phyloP scores from a whole-genome alignment of 2,797 vertebrate genomes.

The Notamacropus eugenii region DNA sequence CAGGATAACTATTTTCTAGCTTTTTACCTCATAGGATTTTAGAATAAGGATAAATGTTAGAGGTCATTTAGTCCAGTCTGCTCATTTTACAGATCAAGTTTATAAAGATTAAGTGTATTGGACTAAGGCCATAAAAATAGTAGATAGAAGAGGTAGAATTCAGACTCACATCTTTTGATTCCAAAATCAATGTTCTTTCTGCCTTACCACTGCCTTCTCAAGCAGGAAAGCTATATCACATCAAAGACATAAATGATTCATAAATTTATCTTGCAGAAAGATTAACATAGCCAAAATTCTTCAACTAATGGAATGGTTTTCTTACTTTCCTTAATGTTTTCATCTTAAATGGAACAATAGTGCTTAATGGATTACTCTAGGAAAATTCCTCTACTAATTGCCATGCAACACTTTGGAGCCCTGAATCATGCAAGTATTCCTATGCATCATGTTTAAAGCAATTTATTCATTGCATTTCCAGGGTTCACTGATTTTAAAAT shows the following conservation, averaged over 20 bases:
- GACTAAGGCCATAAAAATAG: neutral
- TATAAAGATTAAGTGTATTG: neutral
- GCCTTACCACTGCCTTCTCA: neutral
- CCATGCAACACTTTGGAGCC: neutral
- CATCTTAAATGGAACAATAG: neutral
- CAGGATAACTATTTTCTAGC: neutral
- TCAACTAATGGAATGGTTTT: neutral
- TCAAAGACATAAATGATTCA: neutral
- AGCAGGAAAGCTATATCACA: neutral
- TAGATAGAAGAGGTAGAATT: neutral
- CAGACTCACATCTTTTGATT: neutral
- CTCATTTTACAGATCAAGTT: neutral
- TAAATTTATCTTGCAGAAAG: neutral
- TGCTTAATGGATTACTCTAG: neutral
- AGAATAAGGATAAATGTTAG: neutral
- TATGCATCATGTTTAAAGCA: neutral
- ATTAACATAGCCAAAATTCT: neutral
- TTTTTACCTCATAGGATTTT: neutral
- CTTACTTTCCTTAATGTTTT: neutral
- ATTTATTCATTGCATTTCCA: neutral
- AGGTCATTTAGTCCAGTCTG: neutral
- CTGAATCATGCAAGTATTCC: neutral
- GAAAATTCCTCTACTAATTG: neutral
- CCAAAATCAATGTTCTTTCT: neutral
- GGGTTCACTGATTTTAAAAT: neutral